Evolutionary conservation across 1,140 invertebrate species (phyloP).

Genomic region (Aradophagus sp.): DNA sequence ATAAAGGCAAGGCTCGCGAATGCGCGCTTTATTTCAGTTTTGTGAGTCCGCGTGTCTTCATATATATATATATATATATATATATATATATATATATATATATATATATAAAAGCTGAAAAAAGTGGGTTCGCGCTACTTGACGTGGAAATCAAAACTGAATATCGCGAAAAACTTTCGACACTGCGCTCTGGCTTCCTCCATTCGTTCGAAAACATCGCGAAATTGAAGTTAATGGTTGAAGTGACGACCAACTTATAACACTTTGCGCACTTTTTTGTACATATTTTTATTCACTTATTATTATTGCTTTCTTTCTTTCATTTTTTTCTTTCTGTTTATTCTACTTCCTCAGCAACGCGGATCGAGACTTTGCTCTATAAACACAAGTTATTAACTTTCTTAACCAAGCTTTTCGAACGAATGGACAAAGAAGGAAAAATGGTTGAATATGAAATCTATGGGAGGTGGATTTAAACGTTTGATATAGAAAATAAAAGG

Average conservation of each 20-base stretch:
- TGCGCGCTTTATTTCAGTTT: constrained; percentile 10
- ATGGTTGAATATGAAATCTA: no score
- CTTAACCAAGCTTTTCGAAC: no score
- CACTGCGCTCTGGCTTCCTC: constrained; percentile 23
- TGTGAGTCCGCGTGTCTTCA: not conserved
- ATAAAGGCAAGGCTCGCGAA: no score
- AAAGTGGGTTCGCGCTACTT: no score
- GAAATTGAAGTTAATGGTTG: constrained; percentile 40
- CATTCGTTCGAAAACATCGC: constrained; percentile 35
- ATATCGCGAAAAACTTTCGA: constrained; percentile 32
- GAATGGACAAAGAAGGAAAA: no score
- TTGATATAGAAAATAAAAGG: no score
- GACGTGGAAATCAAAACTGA: constrained; percentile 42
- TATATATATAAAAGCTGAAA: no score
- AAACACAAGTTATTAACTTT: no score
- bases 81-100: no score
- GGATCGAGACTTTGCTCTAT: no score
- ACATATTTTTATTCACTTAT: constrained; percentile 23
- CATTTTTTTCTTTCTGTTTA: not conserved
- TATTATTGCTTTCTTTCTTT: constrained; percentile 5
- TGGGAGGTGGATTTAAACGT: no score
- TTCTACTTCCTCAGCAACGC: no score
- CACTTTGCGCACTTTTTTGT: constrained; percentile 15
- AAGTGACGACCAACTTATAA: constrained; percentile 45
- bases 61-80: constrained; percentile 22